A percentile compares a stretch with the other conserved stretches of the same genome.
phyloP scores from a whole-genome alignment of 2,797 vertebrate species.

The Cetoscarus ocellatus region DNA sequence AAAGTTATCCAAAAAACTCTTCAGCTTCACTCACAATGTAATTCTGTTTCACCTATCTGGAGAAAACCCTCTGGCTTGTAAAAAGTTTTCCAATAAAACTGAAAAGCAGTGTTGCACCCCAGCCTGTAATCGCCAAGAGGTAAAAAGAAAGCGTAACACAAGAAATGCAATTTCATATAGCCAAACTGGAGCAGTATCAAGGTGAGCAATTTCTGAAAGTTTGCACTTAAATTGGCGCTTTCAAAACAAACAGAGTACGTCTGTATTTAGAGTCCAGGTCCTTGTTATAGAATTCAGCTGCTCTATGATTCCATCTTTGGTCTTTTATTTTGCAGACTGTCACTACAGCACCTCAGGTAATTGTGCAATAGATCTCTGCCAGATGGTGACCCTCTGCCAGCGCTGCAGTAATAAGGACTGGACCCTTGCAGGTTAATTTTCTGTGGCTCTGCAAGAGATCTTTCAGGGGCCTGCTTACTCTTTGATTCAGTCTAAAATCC shows the following conservation, averaged over 20 bases:
- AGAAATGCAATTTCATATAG: constrained; percentile 17
- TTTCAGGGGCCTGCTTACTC: constrained; percentile 36
- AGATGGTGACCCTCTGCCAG: constrained; percentile 74
- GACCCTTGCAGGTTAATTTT: constrained; percentile 67
- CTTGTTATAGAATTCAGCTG: constrained; percentile 48
- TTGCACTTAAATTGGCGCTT: constrained; percentile 36
- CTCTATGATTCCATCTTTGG: constrained; percentile 54
- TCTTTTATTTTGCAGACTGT: constrained; percentile 63
- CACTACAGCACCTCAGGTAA: constrained; percentile 67
- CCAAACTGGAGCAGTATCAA: not conserved
- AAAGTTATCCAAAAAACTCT: no score
- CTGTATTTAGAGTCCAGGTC: constrained; percentile 34
- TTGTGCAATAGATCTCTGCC: constrained; percentile 78
- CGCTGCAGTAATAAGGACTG: constrained; percentile 58
- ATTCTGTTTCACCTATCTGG: not conserved
- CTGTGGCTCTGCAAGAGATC: constrained; percentile 53
- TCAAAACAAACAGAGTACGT: constrained; percentile 23
- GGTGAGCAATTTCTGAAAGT: constrained; percentile 8
- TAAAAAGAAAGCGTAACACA: constrained; percentile 25
- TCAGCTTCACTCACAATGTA: not conserved
- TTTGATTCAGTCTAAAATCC: constrained; percentile 58
- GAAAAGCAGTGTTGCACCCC: not conserved
- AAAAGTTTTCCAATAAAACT: not conserved
- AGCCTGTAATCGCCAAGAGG: constrained; percentile 1
- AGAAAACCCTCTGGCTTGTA: not conserved